Evolutionary conservation across 1,140 invertebrate genomes (phyloP), one percentile per base, ranked within the genome.

Genomic region (Gonioctena quinquepunctata): DNA sequence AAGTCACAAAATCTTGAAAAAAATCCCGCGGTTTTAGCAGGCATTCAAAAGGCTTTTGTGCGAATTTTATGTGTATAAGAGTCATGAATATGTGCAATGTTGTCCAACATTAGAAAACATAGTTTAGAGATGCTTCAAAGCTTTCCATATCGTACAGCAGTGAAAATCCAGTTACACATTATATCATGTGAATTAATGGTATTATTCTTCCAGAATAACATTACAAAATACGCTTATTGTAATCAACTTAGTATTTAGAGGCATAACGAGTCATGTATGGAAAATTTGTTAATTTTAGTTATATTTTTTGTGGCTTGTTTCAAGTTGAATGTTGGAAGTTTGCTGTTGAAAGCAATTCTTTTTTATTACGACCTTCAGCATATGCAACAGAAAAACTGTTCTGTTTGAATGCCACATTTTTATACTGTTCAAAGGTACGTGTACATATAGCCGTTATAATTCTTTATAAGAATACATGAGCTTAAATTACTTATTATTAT

Each of bases 121-220:
- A 19, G 16, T 57, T 19, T 57, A 57, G 54, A 57, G 21, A 57
- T 25, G 54, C 54, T 57, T 57, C 1, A 57, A 6, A 22, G 25
- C 21, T 57, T 25, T 57, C n/a, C 54, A 57, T 57, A 57, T 13
- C 22, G 21, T 57, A 25, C 21, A 25, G 21, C 13, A 57, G 22
- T 21, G 11, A 57, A 57, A n/a, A 21, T 57, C 54, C 25, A 21
- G 13, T 7, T 5, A 57, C 16, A n/a, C 16, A 42, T 42, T 42
- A n/a, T n/a, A 57, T 25, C 25, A 57, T 21, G 7, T 22, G 25
- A 57, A 57, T 57, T 23, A 25, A 57, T n/a, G n/a, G 21, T 23
- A 57, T 57, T n/a, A 57, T 57, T 57, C 54, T 57, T 57, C 54
- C 54, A 57, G 54, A 57, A n/a, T 57, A 57, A 57, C 21, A 57